Evolutionary conservation across 2,888 invertebrate species (phyloP).

Genomic region (Periphyllus acericola): DNA sequence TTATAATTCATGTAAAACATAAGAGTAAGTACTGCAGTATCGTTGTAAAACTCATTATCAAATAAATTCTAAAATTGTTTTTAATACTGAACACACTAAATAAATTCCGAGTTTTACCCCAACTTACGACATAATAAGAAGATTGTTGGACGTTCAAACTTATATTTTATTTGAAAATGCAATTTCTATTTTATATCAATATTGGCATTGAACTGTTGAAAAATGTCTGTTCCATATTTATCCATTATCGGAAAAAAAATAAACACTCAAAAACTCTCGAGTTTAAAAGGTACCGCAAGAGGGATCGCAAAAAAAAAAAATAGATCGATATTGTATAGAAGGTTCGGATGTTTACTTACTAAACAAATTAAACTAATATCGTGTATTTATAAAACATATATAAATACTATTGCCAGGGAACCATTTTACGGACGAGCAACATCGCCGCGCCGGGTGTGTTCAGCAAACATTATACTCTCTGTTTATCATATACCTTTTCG

Average conservation of each 20-base stretch:
- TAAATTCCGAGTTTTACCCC: no score
- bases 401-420: not conserved
- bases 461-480: constrained; percentile 40
- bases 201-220: not conserved
- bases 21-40: no score
- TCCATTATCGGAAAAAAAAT: constrained; percentile 35
- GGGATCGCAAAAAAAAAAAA: constrained; percentile 37
- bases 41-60: no score
- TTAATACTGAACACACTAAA: no score
- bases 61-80: no score
- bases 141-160: no score
- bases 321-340: constrained; percentile 1
- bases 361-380: constrained; percentile 61
- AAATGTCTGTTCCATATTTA: constrained; percentile 3
- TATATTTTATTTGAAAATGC: no score
- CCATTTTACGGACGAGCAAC: constrained; percentile 56
- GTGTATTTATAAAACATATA: constrained; percentile 16
- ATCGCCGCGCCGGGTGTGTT: constrained; percentile 40
- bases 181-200: not conserved
- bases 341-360: constrained; percentile 45
- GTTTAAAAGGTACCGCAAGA: constrained; percentile 26
- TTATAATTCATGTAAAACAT: no score
- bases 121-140: no score
- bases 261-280: constrained; percentile 26
- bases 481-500: constrained; percentile 17